phyloP scores from a whole-genome alignment of 1,140 invertebrate genomes.

The Apis dorsata region DNA sequence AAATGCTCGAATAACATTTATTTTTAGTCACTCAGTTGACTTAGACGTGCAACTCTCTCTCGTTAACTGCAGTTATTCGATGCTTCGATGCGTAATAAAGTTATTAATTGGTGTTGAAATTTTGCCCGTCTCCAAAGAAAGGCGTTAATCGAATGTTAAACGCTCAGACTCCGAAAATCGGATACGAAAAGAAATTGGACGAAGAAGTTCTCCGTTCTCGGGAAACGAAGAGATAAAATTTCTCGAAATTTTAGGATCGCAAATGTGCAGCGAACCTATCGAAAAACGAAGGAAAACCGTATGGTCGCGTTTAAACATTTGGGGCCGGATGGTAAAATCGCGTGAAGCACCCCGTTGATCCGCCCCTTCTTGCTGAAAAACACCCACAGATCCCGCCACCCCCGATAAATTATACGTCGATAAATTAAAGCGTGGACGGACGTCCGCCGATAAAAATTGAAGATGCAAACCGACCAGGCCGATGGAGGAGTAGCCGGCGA shows the following conservation, averaged over 20 bases:
- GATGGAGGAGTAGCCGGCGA: conserved; percentile 22
- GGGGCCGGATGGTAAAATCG: conserved; percentile 25
- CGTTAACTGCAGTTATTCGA: too few species aligned
- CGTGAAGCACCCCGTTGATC: background rate
- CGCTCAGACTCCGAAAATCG: too few species aligned
- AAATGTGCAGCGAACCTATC: conserved; percentile 15
- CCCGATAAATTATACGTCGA: conserved; percentile 51
- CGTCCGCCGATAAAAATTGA: conserved; percentile 48
- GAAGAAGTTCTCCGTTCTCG: too few species aligned
- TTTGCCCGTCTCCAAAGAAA: too few species aligned
- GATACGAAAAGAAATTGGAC: too few species aligned
- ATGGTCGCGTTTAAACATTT: conserved; percentile 2
- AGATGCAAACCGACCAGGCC: conserved; percentile 42
- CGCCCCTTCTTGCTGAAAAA: conserved; percentile 3
- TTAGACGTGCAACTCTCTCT: too few species aligned
- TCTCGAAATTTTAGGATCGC: background rate
- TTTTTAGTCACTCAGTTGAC: too few species aligned
- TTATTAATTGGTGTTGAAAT: too few species aligned
- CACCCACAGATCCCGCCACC: background rate
- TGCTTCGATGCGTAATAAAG: too few species aligned
- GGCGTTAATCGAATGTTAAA: too few species aligned
- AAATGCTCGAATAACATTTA: too few species aligned
- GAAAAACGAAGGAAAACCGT: conserved; percentile 6
- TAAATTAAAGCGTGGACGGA: conserved; percentile 39
- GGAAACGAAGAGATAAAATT: background rate